These are phyloP conservation scores for Cinclus mexicanus DNA, from an alignment of 2,113 vertebrate species.

Conservation along the genomic window DNA sequence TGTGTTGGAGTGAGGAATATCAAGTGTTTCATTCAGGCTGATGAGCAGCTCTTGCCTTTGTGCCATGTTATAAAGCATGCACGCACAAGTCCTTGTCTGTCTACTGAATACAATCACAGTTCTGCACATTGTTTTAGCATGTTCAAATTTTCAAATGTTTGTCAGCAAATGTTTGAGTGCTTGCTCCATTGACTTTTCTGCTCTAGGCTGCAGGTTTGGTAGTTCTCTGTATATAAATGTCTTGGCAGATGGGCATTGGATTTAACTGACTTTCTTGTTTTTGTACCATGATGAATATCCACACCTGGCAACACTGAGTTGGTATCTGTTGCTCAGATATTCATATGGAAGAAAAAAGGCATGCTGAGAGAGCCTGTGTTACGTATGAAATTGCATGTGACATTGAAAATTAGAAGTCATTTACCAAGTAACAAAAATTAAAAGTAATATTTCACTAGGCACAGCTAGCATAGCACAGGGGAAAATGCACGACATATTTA, in stretches of 20 bases:
- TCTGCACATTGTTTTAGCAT: neutral
- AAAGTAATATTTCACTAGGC: neutral
- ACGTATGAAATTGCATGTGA: neutral
- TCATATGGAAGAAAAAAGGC: neutral
- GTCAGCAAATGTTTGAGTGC: neutral
- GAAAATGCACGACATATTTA: neutral
- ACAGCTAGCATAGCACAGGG: neutral
- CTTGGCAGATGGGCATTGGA: neutral
- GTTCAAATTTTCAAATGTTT: neutral
- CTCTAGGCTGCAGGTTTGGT: neutral
- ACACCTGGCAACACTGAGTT: neutral
- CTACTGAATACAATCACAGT: neutral
- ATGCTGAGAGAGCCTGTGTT: neutral
- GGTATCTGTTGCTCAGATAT: neutral
- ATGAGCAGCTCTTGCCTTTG: neutral
- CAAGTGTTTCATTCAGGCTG: neutral
- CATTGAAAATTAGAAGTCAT: neutral
- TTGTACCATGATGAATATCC: neutral
- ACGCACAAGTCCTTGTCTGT: neutral
- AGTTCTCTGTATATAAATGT: neutral
- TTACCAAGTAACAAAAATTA: neutral
- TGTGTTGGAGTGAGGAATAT: neutral
- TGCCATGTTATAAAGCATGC: neutral
- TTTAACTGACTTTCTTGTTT: neutral
- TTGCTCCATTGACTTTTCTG: neutral